Percentiles rank a stretch among this genome's conserved stretches.
Evolutionary conservation across 1,140 invertebrate species (phyloP).

Genomic region (Vanessa tameamea): DNA sequence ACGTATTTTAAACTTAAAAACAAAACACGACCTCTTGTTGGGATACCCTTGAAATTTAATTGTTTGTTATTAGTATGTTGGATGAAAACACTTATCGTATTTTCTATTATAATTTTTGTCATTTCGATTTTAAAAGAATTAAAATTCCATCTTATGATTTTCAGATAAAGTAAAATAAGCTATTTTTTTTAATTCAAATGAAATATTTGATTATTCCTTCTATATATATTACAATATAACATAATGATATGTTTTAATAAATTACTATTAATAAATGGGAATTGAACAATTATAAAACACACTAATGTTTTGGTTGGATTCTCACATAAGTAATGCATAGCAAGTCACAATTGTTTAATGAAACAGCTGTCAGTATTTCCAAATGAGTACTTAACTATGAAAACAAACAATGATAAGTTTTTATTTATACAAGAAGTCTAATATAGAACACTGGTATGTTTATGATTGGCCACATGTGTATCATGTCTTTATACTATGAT

Average conservation of each 20-base stretch:
- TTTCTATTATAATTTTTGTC: background rate
- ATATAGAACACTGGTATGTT: conserved; percentile 47
- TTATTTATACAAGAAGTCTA: conserved; percentile 51
- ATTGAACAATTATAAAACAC: no score
- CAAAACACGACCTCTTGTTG: background rate
- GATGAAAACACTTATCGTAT: background rate
- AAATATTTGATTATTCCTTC: no score
- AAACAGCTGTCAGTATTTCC: conserved; percentile 12
- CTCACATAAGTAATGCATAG: background rate
- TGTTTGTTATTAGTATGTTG: conserved; percentile 3
- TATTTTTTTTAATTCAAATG: no score
- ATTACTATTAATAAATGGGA: no score
- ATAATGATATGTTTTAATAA: no score
- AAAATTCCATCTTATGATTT: no score
- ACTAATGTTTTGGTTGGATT: background rate
- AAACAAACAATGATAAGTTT: conserved; percentile 49
- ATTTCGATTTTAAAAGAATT: no score
- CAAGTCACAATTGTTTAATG: conserved; percentile 10
- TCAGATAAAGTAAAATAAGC: no score
- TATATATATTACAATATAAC: no score
- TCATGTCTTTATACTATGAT: conserved; percentile 58
- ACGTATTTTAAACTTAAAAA: background rate
- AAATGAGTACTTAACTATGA: conserved; percentile 38
- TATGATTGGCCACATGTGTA: conserved; percentile 65
- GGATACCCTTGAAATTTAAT: background rate